Evolutionary conservation across 2,888 invertebrate species (phyloP).

Genomic region (Epistrophe grossulariae): DNA sequence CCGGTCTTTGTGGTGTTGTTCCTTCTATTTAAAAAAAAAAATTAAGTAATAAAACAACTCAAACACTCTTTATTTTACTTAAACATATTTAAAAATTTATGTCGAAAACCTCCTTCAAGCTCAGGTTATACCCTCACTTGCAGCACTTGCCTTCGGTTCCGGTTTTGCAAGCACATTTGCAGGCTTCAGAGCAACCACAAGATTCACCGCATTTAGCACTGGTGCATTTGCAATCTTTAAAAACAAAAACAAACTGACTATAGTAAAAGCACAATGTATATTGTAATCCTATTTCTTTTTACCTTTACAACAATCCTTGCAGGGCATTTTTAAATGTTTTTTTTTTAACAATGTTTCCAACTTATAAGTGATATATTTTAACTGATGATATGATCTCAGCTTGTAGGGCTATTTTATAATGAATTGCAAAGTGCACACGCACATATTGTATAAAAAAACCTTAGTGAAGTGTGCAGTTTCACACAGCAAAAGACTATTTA

Average conservation of each 20-base stretch:
- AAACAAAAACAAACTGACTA: not conserved
- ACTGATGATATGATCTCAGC: constrained; percentile 14
- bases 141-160: constrained; percentile 53
- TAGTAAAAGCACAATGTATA: not conserved
- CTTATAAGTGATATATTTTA: not conserved
- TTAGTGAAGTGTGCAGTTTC: constrained; percentile 63
- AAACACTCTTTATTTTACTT: not conserved
- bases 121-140: too few relatives aligned
- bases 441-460: too few relatives aligned
- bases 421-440: not conserved
- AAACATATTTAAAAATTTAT: not conserved
- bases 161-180: constrained; percentile 64
- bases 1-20: too few relatives aligned
- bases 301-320: constrained; percentile 68
- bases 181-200: constrained; percentile 50
- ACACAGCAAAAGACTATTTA: constrained; percentile 14
- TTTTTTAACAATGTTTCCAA: not conserved
- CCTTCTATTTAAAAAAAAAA: too few relatives aligned
- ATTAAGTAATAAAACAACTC: not conserved
- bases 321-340: constrained; percentile 48
- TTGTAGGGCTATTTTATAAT: constrained; percentile 38
- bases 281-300: not conserved
- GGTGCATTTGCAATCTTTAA: constrained; percentile 63
- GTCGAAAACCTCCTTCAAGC: not conserved
- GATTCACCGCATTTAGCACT: constrained; percentile 53